Base-by-base conservation (phyloP, 2,113 vertebrate species). In the Spheniscus mendiculus region DNA sequence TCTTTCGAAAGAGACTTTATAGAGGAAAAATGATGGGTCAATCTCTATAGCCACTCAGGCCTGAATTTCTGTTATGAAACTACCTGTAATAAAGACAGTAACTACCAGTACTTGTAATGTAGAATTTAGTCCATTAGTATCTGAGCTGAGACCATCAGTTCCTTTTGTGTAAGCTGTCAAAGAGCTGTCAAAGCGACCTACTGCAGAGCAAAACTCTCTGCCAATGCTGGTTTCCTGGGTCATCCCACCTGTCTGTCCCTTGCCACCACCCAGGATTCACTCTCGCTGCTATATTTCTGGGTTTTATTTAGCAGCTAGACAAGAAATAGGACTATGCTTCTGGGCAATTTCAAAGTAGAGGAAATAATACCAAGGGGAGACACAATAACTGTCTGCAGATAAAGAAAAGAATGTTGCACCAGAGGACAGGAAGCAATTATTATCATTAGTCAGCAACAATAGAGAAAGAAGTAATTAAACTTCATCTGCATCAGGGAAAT, bases 361-460 rank as follows among this genome's bases (percentile, higher is more conserved):
- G 81, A 93, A 94, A 86, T 61, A 96, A 90, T 77, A 90, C 79
- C 83, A 86, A 91, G 22, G 93, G 72, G 97, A 97, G 61, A 66
- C 38, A 91, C 72, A 83, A 77, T 90, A 97, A 86, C 69, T 94
- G 61, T 91, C 82, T 83, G 77, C 82, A 92, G 67, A 88, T 52
- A 95, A 49, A 89, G 84, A 93, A 93, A 95, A 88, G 45, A 92
- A 96, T 95, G 96, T 95, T 94, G 76, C 96, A 95, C 94, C 72
- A 95, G 94, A 97, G 93, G 72, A 95, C 79, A 87, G 74, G 92
- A 95, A 93, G 58, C 83, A 94, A 96, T 97, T 96, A 96, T 95
- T 97, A 83, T 72, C 93, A 95, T 97, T 97, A 94, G 93, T 97
- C 96, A 98, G 97, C 96, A 94, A 80, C 88, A 92, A 89, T 52